Percentiles rank a stretch among this genome's conserved stretches.
These are phyloP conservation scores for Callosobruchus maculatus DNA, from an alignment of 2,888 invertebrate species.

Conservation along the genomic window DNA sequence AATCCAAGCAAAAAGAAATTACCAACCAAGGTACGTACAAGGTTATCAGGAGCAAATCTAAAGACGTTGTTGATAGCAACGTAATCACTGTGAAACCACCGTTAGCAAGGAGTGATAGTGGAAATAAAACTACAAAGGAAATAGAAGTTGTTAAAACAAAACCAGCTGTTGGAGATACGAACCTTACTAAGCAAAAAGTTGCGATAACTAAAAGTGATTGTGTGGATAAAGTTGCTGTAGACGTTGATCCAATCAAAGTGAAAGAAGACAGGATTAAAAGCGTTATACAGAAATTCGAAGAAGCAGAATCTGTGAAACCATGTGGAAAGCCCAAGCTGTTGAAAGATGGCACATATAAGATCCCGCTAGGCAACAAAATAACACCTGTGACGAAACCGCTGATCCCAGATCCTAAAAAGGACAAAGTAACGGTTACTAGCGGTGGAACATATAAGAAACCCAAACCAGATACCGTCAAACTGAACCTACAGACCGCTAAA, in stretches of 20 bases:
- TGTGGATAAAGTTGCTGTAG: too few relatives aligned
- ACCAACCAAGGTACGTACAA: neutral
- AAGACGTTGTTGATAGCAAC: neutral
- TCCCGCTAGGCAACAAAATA: neutral
- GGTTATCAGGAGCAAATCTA: neutral
- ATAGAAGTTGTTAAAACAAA: neutral
- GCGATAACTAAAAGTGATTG: neutral
- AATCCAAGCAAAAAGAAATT: neutral
- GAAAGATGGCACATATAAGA: constrained; percentile 23
- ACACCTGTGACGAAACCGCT: neutral
- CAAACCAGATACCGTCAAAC: constrained; percentile 19
- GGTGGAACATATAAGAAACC: constrained; percentile 15
- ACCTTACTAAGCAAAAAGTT: neutral
- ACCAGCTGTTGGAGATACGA: neutral
- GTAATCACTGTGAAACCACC: constrained; percentile 4
- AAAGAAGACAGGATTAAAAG: constrained; percentile 16
- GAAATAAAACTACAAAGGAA: neutral
- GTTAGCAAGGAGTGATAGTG: neutral
- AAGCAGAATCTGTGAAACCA: constrained; percentile 8
- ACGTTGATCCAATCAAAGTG: neutral
- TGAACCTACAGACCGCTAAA: constrained; percentile 29
- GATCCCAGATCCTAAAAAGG: constrained; percentile 26
- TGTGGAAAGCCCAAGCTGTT: constrained; percentile 14
- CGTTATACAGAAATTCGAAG: constrained; percentile 28
- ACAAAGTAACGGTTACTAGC: constrained; percentile 14